Base-by-base conservation (phyloP, 2,888 invertebrate genomes). In the Agonopterix heracliana region DNA sequence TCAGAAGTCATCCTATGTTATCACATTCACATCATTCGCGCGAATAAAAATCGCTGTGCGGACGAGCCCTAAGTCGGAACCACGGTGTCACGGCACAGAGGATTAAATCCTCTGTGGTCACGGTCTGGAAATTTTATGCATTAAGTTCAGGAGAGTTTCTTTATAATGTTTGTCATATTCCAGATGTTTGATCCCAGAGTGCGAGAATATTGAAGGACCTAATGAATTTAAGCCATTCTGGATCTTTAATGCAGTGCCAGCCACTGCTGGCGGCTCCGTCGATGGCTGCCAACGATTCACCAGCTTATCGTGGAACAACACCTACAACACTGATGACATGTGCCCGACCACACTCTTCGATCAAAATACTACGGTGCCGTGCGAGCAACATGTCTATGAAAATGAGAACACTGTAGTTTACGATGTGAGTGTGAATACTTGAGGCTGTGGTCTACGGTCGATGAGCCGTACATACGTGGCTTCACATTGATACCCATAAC, bases 121-220 rank as follows among this genome's bases (percentile, higher is more conserved):
- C 3, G 17, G 2, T 17, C 17, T 1, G 26, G 26, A 26, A 26
- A 5, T 26, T 26, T 26, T 5, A 26, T 3, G 7, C 5, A 17
- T 26, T 26, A 5, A 26, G 26, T 26, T 26, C 26, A 26, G 17
- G 3, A 26, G 5, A 5, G 5, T 26, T 26, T 26, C 26, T 26
- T 26, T 1, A 26, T 26, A 26, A 26, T 26, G 5, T 26, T 26
- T 26, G 26, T 3, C 9, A 17, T 26, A 11, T 42, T 46, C 46
- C 50, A 85, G 86, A 58, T 86, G 86, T 53, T 57, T 67, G 13
- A 74, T 85, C 35, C 69, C 76, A 11, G 79, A 77, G 55, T 86
- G 85, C 56, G 84, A 83, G 46, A 58, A 66, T 13, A 52, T 53
- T 9, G 56, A 60, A 34, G 26, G 42, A 41, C 45, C 12, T 9